Evolutionary conservation across 92 coral and sea anemone genomes (phyloP).

Genomic region (Desmophyllum pertusum): DNA sequence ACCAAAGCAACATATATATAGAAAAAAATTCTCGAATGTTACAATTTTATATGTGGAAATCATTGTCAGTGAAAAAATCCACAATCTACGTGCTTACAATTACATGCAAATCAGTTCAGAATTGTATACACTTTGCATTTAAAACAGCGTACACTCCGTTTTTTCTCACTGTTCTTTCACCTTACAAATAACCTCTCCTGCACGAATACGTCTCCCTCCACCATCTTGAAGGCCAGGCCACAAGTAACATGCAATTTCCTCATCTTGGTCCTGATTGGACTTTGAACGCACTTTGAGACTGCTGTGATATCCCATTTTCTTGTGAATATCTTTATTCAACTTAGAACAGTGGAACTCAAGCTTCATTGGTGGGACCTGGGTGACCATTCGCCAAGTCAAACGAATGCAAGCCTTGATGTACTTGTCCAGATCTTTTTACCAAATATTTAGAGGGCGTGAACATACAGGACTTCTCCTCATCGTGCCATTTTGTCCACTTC

Average conservation of each 20-base stretch:
- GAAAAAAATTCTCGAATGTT: no score
- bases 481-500: background rate
- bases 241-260: background rate
- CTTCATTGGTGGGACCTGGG: background rate
- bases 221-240: conserved; percentile 2
- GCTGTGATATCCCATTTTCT: background rate
- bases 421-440: background rate
- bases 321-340: background rate
- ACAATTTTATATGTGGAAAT: no score
- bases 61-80: no score
- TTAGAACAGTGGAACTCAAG: background rate
- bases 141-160: no score
- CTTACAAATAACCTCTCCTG: conserved; percentile 5
- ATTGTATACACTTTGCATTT: no score
- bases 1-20: no score
- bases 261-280: background rate
- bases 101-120: no score
- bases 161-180: background rate
- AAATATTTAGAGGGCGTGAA: background rate
- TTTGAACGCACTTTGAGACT: background rate
- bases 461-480: background rate
- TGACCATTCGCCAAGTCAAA: conserved; percentile 9
- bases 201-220: conserved; percentile 4
- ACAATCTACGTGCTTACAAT: no score
- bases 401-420: background rate